Evolutionary conservation across 2,888 invertebrate genomes (phyloP), one percentile per base, ranked within the genome.

Genomic region (Drosophila subsilvestris): DNA sequence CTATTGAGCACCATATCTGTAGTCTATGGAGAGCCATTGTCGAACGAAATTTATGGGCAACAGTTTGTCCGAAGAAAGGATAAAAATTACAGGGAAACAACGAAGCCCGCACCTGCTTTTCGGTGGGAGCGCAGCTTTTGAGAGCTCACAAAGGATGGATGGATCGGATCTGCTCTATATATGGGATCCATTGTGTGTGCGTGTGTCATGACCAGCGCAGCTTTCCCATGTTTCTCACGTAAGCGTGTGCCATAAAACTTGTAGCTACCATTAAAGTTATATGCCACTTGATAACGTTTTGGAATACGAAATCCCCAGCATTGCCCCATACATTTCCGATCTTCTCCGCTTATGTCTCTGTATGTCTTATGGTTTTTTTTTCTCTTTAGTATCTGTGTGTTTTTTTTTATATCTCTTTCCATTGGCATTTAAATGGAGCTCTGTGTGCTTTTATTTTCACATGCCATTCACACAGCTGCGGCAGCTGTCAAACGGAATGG

Each of bases 1-100:
- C 37, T 37, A 37, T 37, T 48, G 62, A 22, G 29, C 29, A 50
- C 44, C 32, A 37, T 49, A 37, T 37, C 7, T n/a, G 37, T 37
- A n/a, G 51, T 42, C 58, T 59, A 59, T 69, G 68, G 50, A 53
- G 56, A 48, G 48, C 53, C 45, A 53, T 57, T 44, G 44, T n/a
- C 17, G 9, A 32, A 5, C 18, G 12, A 27, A 45, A 68, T 69
- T 69, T 37, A 66, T 66, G 66, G 56, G 12, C 17, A 12, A 18
- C 50, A 25, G 25, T 49, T 25, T 22, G 20, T 20, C 8, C 3
- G 25, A 27, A 37, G 20, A 10, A 44, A 27, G 47, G 53, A 55
- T 54, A 63, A 57, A 50, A 14, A 98, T 95, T 3, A 98, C 98
- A 0, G 99, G 99, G 49, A 99, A 93, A 92, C 67, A 29, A 99